These are phyloP conservation scores for Grammomys dolichurus DNA, from an alignment of 2,113 vertebrate genomes.

Conservation along the genomic window DNA sequence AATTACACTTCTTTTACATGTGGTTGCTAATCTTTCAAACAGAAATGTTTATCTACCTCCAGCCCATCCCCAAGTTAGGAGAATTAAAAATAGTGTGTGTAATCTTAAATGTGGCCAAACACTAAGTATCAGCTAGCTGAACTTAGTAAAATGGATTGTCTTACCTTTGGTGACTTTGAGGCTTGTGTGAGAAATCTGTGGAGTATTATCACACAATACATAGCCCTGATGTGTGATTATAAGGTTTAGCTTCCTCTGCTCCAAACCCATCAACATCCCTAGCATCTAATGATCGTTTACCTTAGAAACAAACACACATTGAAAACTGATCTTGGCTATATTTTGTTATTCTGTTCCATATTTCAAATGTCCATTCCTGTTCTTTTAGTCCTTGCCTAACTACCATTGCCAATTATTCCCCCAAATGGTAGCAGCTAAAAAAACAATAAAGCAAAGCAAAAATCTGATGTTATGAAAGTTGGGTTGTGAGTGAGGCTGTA, in stretches of 20 bases:
- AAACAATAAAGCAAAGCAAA: not conserved
- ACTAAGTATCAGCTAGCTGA: not conserved
- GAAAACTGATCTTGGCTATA: not conserved
- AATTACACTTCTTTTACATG: not conserved
- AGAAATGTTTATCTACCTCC: not conserved
- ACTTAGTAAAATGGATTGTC: not conserved
- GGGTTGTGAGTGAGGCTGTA: not conserved
- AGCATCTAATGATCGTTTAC: not conserved
- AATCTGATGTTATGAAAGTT: not conserved
- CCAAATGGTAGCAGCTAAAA: not conserved
- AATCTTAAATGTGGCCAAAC: not conserved
- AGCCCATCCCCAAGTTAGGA: not conserved
- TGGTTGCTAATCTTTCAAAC: not conserved
- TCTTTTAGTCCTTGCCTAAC: not conserved
- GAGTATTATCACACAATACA: too few species aligned
- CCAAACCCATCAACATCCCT: not conserved
- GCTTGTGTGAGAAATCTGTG: not conserved
- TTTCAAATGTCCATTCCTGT: not conserved
- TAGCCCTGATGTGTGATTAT: fast-evolving
- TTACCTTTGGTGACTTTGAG: not conserved
- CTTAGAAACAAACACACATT: not conserved
- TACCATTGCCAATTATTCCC: not conserved
- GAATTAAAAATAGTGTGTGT: not conserved
- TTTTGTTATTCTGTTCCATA: not conserved
- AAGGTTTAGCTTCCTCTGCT: not conserved